Conservation (phyloP, 2,797 vertebrate species). For the Dicrostonyx torquatus region DNA sequence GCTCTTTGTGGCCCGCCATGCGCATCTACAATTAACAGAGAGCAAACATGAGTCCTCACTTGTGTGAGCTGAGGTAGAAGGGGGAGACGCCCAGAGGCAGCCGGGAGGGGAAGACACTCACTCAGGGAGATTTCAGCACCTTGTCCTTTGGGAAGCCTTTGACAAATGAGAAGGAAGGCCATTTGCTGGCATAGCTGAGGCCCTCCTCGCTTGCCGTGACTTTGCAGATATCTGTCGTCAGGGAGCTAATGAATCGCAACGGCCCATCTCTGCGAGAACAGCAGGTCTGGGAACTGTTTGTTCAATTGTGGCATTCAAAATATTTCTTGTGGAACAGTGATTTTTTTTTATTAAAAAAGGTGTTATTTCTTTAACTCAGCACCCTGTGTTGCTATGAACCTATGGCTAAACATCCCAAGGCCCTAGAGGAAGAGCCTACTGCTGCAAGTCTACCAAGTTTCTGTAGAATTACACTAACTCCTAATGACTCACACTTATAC, state of each 20-base stretch:
- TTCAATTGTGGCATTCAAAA: background rate
- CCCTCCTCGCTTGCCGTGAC: constrained; percentile 32
- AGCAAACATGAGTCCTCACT: background rate
- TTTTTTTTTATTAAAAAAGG: constrained; percentile 6
- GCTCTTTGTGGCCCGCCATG: background rate
- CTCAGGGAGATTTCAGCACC: constrained; percentile 43
- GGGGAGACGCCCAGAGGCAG: background rate
- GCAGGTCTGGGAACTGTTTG: background rate
- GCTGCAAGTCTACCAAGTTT: background rate
- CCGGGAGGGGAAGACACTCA: background rate
- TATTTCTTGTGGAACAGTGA: constrained; percentile 8
- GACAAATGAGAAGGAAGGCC: constrained; percentile 47
- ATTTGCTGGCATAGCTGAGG: background rate
- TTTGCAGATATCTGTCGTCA: constrained; percentile 17
- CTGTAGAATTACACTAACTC: background rate
- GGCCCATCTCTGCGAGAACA: background rate
- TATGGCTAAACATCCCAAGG: background rate
- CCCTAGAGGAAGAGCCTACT: background rate
- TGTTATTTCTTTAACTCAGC: constrained; percentile 14
- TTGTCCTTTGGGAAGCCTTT: constrained; percentile 38
- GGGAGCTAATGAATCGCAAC: constrained; percentile 45
- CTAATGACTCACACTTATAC: background rate
- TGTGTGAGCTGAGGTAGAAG: background rate
- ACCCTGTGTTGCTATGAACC: background rate
- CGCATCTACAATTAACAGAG: background rate